Percentiles rank a stretch among this genome's conserved stretches.
phyloP scores from a whole-genome alignment of 2,797 vertebrate genomes.

The Sebastes oblongus region DNA sequence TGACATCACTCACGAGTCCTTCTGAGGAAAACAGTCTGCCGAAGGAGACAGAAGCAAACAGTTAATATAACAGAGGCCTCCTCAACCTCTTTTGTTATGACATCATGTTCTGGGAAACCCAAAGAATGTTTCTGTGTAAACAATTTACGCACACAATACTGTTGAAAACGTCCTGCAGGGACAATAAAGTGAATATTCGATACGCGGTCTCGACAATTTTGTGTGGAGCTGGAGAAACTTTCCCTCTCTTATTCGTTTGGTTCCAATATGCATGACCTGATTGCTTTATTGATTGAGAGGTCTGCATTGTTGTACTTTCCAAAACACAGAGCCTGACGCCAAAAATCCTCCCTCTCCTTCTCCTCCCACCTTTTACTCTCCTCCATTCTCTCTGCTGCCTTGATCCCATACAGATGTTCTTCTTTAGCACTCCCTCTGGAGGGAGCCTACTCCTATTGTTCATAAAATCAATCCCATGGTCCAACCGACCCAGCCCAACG shows the following conservation, averaged over 20 bases:
- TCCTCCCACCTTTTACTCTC: conserved; percentile 55
- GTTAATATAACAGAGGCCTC: conserved; percentile 27
- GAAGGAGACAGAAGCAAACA: conserved; percentile 24
- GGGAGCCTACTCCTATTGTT: conserved; percentile 73
- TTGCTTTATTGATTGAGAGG: conserved; percentile 39
- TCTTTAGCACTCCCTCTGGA: conserved; percentile 67
- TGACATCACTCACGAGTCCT: neutral
- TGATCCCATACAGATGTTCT: conserved; percentile 78
- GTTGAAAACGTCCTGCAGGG: neutral
- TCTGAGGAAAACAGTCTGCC: conserved; percentile 9
- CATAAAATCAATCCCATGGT: conserved; percentile 66
- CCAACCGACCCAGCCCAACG: conserved; percentile 44
- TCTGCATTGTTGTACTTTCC: conserved; percentile 30
- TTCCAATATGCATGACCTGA: conserved; percentile 17
- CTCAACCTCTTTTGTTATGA: neutral
- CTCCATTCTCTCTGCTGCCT: conserved; percentile 52
- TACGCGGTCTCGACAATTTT: neutral
- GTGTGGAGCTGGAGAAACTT: neutral
- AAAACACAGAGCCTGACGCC: conserved; percentile 33
- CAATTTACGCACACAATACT: neutral
- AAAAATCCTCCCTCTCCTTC: conserved; percentile 38
- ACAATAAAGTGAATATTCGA: neutral
- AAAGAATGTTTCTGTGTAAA: conserved; percentile 36
- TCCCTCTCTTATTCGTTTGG: neutral
- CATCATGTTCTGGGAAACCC: conserved; percentile 32